Conservation (phyloP, 2,797 vertebrate species). For the Apodemus agrarius region DNA sequence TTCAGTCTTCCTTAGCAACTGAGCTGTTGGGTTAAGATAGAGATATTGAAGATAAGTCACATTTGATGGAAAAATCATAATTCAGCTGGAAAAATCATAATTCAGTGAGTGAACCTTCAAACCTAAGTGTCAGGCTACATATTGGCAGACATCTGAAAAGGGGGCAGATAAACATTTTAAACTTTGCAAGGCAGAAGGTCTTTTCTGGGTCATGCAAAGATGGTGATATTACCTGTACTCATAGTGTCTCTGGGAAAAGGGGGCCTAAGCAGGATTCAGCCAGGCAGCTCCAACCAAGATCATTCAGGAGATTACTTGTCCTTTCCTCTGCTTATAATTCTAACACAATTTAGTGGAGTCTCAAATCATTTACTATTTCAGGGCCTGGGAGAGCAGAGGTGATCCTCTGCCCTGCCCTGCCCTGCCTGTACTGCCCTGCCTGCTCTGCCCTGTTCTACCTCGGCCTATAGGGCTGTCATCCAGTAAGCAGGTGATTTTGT, state of each 20-base stretch:
- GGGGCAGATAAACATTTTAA: neutral
- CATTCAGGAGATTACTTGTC: neutral
- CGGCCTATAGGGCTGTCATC: neutral
- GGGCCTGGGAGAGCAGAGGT: neutral
- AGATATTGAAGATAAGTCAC: neutral
- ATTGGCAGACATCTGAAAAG: neutral
- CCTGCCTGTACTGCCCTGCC: too few relatives aligned
- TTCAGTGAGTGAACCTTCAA: neutral
- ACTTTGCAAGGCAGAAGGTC: neutral
- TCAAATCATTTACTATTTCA: accelerated
- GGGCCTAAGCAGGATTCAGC: neutral
- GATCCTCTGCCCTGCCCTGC: neutral
- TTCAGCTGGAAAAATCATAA: too few relatives aligned
- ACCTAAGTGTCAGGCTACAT: too few relatives aligned
- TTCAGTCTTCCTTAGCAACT: neutral
- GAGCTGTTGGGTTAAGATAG: neutral
- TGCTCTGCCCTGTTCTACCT: neutral
- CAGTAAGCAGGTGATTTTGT: neutral
- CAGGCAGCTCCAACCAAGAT: too few relatives aligned
- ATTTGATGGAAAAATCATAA: too few relatives aligned
- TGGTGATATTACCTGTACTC: neutral
- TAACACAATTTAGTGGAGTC: neutral
- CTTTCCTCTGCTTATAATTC: neutral
- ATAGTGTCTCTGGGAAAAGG: neutral
- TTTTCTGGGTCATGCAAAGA: neutral